These are phyloP conservation scores for Heliconius charithonia DNA, from an alignment of 2,888 invertebrate species.

Conservation along the genomic window DNA sequence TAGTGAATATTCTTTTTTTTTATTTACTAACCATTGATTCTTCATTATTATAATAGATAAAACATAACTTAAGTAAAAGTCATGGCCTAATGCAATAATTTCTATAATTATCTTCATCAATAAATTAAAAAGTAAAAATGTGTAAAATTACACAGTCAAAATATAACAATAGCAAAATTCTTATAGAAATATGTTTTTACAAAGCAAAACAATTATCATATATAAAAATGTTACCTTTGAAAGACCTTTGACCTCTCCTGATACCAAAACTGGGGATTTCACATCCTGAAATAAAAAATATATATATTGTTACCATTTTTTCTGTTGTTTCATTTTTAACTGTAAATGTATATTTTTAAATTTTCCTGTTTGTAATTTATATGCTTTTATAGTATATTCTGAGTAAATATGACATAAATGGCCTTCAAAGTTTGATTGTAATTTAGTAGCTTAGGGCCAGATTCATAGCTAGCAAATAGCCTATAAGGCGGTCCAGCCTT, in stretches of 20 bases:
- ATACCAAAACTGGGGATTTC: slow-evolving; percentile 88
- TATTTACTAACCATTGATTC: too few relatives aligned
- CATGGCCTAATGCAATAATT: too few relatives aligned
- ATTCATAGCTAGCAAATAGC: too few relatives aligned
- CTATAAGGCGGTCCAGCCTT: too few relatives aligned
- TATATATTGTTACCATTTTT: background rate
- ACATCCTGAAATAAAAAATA: slow-evolving; percentile 76
- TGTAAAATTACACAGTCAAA: background rate
- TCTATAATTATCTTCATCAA: background rate
- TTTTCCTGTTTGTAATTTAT: background rate
- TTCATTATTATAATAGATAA: too few relatives aligned
- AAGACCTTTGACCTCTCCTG: slow-evolving; percentile 92
- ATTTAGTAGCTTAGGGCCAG: too few relatives aligned
- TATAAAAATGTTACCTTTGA: slow-evolving; percentile 83
- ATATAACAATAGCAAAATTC: background rate
- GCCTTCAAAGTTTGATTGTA: too few relatives aligned
- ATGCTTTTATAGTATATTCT: background rate
- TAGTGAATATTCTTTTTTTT: too few relatives aligned
- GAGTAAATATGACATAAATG: background rate
- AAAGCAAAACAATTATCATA: background rate
- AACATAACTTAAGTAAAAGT: too few relatives aligned
- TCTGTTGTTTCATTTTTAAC: too few relatives aligned
- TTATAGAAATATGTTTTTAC: background rate
- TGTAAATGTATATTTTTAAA: too few relatives aligned
- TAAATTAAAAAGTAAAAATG: background rate